phyloP scores from a whole-genome alignment of 2,113 vertebrate genomes.

The Ornithorhynchus anatinus region DNA sequence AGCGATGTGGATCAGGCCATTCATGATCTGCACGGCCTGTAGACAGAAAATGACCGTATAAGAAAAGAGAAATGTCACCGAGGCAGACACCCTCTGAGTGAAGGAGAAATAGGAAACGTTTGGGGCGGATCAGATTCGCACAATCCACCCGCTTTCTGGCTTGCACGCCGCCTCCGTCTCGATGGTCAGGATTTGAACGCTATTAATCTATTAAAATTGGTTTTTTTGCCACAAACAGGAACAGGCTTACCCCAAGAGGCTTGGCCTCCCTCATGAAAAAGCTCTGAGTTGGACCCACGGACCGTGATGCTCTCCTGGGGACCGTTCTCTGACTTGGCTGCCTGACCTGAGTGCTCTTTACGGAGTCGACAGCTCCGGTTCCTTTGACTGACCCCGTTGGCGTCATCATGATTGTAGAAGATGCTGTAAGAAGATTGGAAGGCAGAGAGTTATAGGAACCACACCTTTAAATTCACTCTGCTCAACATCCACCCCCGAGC shows the following conservation, averaged over 20 bases:
- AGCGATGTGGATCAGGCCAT: conserved; percentile 50
- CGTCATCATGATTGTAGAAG: conserved; percentile 25
- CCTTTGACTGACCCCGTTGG: conserved; percentile 38
- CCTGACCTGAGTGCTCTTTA: neutral
- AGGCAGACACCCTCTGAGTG: no score
- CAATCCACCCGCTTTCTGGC: no score
- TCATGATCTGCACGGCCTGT: conserved; percentile 59
- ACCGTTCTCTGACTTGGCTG: neutral
- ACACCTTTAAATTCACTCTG: neutral
- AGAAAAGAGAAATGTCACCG: neutral
- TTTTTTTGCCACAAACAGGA: no score
- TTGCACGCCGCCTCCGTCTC: no score
- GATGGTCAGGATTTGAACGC: no score
- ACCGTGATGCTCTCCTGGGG: neutral
- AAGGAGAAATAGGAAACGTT: no score
- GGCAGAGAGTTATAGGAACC: neutral
- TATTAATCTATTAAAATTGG: no score
- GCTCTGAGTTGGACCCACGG: conserved; percentile 16
- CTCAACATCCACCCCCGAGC: no score
- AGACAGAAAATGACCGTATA: neutral
- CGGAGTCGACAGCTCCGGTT: neutral
- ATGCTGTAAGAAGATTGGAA: neutral
- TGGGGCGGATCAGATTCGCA: no score
- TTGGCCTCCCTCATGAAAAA: conserved; percentile 54
- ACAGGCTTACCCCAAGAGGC: conserved; percentile 49